Percentiles rank a stretch among this genome's conserved stretches.
Conservation (phyloP, 1,140 invertebrate species). For the Pomacea maculata region DNA sequence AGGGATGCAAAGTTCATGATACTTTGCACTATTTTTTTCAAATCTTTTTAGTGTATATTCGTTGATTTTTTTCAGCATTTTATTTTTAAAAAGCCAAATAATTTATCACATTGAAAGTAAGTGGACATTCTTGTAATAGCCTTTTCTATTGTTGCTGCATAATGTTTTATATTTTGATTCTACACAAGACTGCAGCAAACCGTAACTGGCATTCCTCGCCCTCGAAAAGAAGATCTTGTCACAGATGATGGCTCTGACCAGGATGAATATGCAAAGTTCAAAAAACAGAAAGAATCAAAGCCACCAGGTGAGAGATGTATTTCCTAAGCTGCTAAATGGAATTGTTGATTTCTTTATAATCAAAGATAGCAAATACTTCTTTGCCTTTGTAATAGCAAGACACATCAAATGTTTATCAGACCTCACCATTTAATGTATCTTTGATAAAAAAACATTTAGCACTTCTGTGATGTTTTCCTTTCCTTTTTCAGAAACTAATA, state of each 20-base stretch:
- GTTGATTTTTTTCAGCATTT: no score
- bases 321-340: neutral
- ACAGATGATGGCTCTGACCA: conserved; percentile 51
- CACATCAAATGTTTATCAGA: neutral
- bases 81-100: no score
- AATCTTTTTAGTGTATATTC: no score
- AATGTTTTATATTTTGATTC: neutral
- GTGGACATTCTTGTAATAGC: no score
- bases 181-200: conserved; percentile 47
- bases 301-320: conserved; percentile 25
- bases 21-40: no score
- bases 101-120: no score
- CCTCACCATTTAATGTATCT: neutral
- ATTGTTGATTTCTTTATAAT: no score
- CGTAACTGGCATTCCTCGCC: conserved; percentile 54
- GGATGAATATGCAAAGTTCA: conserved; percentile 43
- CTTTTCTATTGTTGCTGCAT: neutral
- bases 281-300: conserved; percentile 32
- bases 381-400: no score
- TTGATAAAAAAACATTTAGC: neutral
- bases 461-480: no score
- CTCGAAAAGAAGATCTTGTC: conserved; percentile 61
- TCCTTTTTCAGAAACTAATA: neutral
- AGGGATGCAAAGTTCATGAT: no score
- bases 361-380: no score